phyloP scores from a whole-genome alignment of 2,888 invertebrate species.

The Cheilosia scutellata region DNA sequence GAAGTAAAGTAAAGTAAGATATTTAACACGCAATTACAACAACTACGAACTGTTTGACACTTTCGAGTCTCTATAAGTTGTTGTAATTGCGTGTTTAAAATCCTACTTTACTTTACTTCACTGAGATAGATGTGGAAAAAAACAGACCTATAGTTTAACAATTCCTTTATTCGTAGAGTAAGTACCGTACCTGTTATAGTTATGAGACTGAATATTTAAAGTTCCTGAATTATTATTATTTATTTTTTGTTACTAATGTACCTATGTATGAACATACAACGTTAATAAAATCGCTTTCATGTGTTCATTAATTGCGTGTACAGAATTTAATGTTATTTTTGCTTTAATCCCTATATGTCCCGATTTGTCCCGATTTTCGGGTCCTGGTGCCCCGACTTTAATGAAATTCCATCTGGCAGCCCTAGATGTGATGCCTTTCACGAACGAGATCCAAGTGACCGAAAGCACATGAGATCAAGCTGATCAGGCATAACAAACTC shows the following conservation, averaged over 20 bases:
- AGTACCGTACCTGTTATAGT: background rate
- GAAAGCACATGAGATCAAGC: too few species aligned
- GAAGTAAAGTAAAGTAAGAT: too few species aligned
- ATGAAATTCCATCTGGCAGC: background rate
- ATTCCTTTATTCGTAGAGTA: slow-evolving; percentile 3
- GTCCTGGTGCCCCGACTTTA: background rate
- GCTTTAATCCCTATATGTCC: background rate
- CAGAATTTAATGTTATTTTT: background rate
- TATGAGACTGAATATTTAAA: slow-evolving; percentile 2
- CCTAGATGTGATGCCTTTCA: too few species aligned
- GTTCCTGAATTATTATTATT: background rate
- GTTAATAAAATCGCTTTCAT: background rate
- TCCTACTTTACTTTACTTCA: too few species aligned
- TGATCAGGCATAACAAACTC: too few species aligned
- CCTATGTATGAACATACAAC: background rate
- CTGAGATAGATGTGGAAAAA: too few species aligned
- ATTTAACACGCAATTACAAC: too few species aligned
- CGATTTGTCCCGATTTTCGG: background rate
- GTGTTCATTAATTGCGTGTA: background rate
- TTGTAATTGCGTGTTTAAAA: too few species aligned
- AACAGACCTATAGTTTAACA: too few species aligned
- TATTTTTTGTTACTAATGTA: slow-evolving; percentile 5
- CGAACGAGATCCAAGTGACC: too few species aligned
- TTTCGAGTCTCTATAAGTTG: too few species aligned
- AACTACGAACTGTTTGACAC: too few species aligned